A percentile compares a stretch with the other conserved stretches of the same genome.
phyloP scores from a whole-genome alignment of 2,888 invertebrate genomes.

The Napeogenes sylphis region DNA sequence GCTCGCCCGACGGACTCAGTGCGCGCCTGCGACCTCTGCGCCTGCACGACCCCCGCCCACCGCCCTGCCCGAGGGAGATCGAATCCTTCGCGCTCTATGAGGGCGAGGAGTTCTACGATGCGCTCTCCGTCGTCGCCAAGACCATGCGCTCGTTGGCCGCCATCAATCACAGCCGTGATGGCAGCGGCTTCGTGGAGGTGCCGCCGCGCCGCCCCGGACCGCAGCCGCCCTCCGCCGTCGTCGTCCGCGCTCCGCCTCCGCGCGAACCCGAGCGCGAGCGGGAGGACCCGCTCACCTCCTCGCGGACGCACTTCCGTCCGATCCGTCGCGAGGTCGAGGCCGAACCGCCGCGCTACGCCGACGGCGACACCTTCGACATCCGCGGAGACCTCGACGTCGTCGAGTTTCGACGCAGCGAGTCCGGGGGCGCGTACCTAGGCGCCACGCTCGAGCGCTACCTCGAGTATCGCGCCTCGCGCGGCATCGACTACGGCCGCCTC shows the following conservation, averaged over 20 bases:
- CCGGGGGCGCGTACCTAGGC: slow-evolving; percentile 79
- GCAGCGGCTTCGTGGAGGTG: slow-evolving; percentile 80
- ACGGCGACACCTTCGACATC: slow-evolving; percentile 86
- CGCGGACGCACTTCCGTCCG: slow-evolving; percentile 90
- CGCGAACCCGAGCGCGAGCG: slow-evolving; percentile 61
- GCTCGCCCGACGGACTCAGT: slow-evolving; percentile 48
- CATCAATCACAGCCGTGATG: slow-evolving; percentile 79
- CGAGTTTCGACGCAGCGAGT: slow-evolving; percentile 81
- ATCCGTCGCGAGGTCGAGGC: slow-evolving; percentile 79
- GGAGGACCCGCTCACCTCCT: slow-evolving; percentile 86
- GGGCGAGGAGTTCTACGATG: slow-evolving; percentile 61
- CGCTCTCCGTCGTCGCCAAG: slow-evolving; percentile 56
- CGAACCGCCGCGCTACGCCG: slow-evolving; percentile 69
- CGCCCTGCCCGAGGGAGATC: slow-evolving; percentile 40
- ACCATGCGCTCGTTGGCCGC: slow-evolving; percentile 75
- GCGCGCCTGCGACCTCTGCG: slow-evolving; percentile 53
- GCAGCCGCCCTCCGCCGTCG: slow-evolving; percentile 56
- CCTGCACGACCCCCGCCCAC: slow-evolving; percentile 40
- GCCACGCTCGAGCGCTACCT: slow-evolving; percentile 71
- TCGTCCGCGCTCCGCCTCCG: slow-evolving; percentile 43
- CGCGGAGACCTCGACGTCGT: slow-evolving; percentile 79
- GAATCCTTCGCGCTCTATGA: slow-evolving; percentile 59
- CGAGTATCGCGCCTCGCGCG: slow-evolving; percentile 66
- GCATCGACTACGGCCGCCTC: slow-evolving; percentile 62
- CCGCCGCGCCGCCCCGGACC: slow-evolving; percentile 75